phyloP scores from a whole-genome alignment of 2,113 vertebrate genomes.

The Perca fluviatilis region DNA sequence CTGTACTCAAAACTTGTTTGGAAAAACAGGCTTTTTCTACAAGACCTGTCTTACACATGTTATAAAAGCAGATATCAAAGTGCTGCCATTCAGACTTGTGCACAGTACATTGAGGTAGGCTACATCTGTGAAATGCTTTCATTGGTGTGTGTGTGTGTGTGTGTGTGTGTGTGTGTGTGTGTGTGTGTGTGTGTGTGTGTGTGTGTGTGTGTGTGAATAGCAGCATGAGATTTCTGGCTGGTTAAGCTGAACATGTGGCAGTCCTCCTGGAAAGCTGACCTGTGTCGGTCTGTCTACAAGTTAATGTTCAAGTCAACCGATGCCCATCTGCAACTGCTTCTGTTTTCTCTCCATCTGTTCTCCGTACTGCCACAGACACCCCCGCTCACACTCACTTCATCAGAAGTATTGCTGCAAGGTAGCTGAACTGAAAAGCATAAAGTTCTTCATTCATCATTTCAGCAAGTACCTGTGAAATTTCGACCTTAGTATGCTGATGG shows the following conservation, averaged over 20 bases:
- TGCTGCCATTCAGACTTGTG: background rate
- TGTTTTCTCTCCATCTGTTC: constrained; percentile 73
- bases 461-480: constrained; percentile 42
- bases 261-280: constrained; percentile 62
- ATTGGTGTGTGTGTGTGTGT: background rate
- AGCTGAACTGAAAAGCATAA: constrained; percentile 19
- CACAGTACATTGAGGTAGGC: background rate
- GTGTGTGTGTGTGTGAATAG: constrained; percentile 9
- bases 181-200: background rate
- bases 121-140: constrained; percentile 7
- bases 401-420: constrained; percentile 27
- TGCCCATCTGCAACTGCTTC: constrained; percentile 63
- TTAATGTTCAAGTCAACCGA: constrained; percentile 63
- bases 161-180: constrained; percentile 5
- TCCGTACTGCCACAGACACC: background rate
- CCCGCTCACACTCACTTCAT: background rate
- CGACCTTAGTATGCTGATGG: constrained; percentile 24
- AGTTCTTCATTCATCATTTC: constrained; percentile 38
- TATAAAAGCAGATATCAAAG: constrained; percentile 10
- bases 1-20: background rate
- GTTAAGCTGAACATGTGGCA: constrained; percentile 66
- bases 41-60: background rate
- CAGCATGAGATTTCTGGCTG: constrained; percentile 59
- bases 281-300: constrained; percentile 50
- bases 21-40: background rate